Percentiles rank a stretch among this genome's conserved stretches.
These are phyloP conservation scores for Pelochelys cantorii DNA, from an alignment of 2,797 vertebrate species.

Conservation along the genomic window DNA sequence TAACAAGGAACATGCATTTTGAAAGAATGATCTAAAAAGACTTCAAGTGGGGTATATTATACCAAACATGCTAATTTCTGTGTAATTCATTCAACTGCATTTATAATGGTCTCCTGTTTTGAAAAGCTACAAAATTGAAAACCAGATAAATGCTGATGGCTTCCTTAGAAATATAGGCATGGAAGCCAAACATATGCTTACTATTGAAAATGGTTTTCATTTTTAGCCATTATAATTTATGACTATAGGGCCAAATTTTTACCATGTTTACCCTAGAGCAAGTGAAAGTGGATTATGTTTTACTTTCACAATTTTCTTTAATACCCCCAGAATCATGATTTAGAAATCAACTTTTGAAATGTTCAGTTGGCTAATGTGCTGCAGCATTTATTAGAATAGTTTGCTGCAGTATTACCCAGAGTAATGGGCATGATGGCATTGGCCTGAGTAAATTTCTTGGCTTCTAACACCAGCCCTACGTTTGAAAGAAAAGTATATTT, in stretches of 20 bases:
- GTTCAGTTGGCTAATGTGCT: background rate
- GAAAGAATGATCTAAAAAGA: background rate
- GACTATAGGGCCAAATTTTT: background rate
- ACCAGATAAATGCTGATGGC: background rate
- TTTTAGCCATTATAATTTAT: background rate
- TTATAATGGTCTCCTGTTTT: background rate
- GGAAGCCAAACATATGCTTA: background rate
- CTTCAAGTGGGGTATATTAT: background rate
- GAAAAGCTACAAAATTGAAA: slow-evolving; percentile 14
- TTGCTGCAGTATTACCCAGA: background rate
- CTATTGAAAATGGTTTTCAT: background rate
- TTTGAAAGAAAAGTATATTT: slow-evolving; percentile 3
- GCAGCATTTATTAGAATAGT: background rate
- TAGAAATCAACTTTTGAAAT: background rate
- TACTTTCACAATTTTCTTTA: slow-evolving; percentile 11
- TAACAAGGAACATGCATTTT: background rate
- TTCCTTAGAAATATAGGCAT: background rate
- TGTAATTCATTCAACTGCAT: background rate
- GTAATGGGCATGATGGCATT: background rate
- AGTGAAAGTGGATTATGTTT: background rate
- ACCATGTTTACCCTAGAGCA: background rate
- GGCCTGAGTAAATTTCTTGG: background rate
- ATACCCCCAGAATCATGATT: background rate
- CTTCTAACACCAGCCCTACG: background rate
- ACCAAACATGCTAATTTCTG: slow-evolving; percentile 40